Base-by-base conservation (phyloP, 2,113 vertebrate genomes). In the Heterotilapia buettikoferi region DNA sequence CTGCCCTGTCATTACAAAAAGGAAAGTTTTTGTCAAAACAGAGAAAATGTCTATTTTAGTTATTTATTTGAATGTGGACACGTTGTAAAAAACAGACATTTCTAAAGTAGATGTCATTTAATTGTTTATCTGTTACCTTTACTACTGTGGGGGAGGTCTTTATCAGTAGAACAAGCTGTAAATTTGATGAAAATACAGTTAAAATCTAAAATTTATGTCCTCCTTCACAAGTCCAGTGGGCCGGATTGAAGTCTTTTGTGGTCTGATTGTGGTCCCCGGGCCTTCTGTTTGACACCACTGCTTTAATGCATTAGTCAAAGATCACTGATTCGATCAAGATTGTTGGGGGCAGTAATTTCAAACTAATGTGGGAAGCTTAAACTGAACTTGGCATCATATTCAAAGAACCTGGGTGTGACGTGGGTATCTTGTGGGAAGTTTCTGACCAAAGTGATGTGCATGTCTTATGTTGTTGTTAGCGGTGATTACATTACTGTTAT, bases 221-320 rank as follows among this genome's bases (percentile, higher is more conserved):
- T 38, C 31, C 33, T 66, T 21, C n/a, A 8, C 38, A 66, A 5
- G 33, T 66, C 61, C 2, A 6, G 33, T 38, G 33, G 61, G 19
- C 19, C 18, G 1, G 18, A 66, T n/a, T 66, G 61, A 66, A 38
- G 61, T 66, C 33, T 66, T 38, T 38, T 66, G 33, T 0, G 61
- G 33, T 38, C 10, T 38, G 33, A 38, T n/a, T 66, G 18, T 13
- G 33, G 33, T 21, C 61, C 33, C 18, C 4, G 0, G 19, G 10
- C 61, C 61, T 66, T 66, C 61, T 66, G 61, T 66, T 66, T 66
- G 33, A 66, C 33, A 66, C 1, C 61, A 38, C 19, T 66, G 33
- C 19, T 38, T 66, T 66, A 66, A 66, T 38, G 19, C 14, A 19
- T 50, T 5, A 45, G 43, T 31, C 71, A 19, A 0, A 19, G 43